Base-by-base conservation (phyloP, 2,888 invertebrate genomes). In the Lydus trimaculatus region DNA sequence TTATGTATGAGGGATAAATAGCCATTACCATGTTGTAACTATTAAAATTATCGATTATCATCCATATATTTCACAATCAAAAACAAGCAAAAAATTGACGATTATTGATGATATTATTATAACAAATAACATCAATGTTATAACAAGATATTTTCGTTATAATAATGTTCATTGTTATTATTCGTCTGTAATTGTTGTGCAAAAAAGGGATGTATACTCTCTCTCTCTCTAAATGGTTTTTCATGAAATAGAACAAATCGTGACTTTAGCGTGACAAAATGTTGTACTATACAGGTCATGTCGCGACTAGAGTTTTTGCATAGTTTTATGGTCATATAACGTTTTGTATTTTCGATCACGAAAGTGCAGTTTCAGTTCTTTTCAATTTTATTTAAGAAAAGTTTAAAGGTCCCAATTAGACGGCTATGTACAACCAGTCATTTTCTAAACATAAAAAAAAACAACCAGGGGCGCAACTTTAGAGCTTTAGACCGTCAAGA, bases 61-160 rank as follows among this genome's bases (percentile, higher is more conserved):
- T 11, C 52, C 11, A 23, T 17, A 43, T 17, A 17, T 43, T 1
- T 17, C 2, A n/a, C n/a, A n/a, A n/a, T n/a, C n/a, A n/a, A n/a
- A 17, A 17, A 17, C 4, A 43, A 13, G 0, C 1, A 43, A 43
- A 17, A 43, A 17, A 43, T 4, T 3, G 8, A 17, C 2, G 2
- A 20, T 11, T 48, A 20, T 48, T 48, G 33, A 33, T 33, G 33
- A 67, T 59, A 67, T 60, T 67, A 64, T 64, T 63, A 67, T 33
- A 67, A 59, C 64, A 67, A 67, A 63, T 23, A 36, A 59, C 43
- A 61, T 31, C 52, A 60, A 60, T 17, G 43, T 43, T 43, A n/a
- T n/a, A 43, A 43, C 17, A 43, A 43, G 17, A 17, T 17, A 7
- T 17, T 43, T 43, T 43, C n/a, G 8, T 13, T 43, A n/a, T n/a